Percentiles rank a stretch among this genome's conserved stretches.
Conservation (phyloP, 35 echinoderm and acorn worm species). For the Anneissia japonica region DNA sequence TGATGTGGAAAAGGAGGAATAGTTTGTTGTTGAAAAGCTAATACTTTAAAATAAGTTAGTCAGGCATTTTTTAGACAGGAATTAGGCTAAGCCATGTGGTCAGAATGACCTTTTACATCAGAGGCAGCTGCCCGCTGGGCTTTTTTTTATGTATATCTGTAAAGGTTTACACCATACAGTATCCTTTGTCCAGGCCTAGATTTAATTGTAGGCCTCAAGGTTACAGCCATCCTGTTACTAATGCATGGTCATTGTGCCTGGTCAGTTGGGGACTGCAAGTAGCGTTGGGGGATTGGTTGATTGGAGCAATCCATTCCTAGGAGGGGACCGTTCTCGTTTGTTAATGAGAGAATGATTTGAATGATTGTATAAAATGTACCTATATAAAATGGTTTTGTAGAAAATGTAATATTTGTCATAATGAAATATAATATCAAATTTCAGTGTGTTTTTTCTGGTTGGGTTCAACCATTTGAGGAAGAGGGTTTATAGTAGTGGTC, state of each 20-base stretch:
- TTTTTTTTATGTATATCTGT: background rate
- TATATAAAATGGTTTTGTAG: background rate
- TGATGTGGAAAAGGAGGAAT: no score
- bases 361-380: background rate
- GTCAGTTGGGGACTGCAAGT: background rate
- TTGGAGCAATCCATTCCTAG: background rate
- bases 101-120: background rate
- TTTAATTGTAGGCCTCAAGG: background rate
- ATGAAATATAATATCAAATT: background rate
- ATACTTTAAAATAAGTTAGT: no score
- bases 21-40: no score
- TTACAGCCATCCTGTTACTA: background rate
- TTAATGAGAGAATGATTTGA: no score
- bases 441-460: background rate
- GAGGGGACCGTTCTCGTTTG: no score
- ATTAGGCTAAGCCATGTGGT: background rate
- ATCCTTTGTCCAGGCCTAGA: conserved; percentile 1
- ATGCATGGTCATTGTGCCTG: background rate
- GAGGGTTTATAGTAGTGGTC: background rate
- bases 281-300: background rate
- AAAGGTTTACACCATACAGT: background rate
- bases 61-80: background rate
- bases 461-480: background rate
- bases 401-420: background rate
- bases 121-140: background rate